phyloP scores from a whole-genome alignment of 64 coral and sea anemone species.

The Anthopleura sola region DNA sequence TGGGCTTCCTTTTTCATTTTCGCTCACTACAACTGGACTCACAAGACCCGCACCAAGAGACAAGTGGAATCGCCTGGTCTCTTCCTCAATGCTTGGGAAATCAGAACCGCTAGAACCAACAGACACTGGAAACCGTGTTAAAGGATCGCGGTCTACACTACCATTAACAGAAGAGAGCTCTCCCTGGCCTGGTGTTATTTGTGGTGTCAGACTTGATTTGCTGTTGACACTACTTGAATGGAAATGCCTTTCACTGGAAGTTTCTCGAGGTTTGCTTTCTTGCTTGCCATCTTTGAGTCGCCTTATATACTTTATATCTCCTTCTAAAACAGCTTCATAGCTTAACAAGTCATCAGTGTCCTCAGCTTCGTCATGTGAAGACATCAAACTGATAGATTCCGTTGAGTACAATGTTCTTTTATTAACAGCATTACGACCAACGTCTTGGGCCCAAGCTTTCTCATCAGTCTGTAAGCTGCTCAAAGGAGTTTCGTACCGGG shows the following conservation, averaged over 20 bases:
- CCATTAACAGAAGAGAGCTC: constrained; percentile 17
- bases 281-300: not conserved
- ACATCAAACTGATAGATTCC: not conserved
- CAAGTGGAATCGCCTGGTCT: constrained; percentile 26
- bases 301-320: constrained; percentile 56
- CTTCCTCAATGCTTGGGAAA: not conserved
- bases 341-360: constrained; percentile 85
- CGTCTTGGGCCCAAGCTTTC: not conserved
- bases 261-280: not conserved
- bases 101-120: not conserved
- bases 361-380: constrained; percentile 45
- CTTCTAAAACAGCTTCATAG: constrained; percentile 76
- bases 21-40: constrained; percentile 31
- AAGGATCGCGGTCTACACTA: not conserved
- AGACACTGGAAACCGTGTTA: not conserved
- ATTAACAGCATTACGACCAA: not conserved
- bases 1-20: not conserved
- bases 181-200: not conserved
- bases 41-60: constrained; percentile 48
- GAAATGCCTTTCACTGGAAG: not conserved
- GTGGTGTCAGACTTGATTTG: not conserved
- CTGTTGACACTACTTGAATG: constrained; percentile 22
- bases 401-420: not conserved
- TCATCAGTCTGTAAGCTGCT: not conserved
- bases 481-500: constrained; percentile 15